These are phyloP conservation scores for Centroberyx gerrardi DNA, from an alignment of 2,797 vertebrate species.

Conservation along the genomic window DNA sequence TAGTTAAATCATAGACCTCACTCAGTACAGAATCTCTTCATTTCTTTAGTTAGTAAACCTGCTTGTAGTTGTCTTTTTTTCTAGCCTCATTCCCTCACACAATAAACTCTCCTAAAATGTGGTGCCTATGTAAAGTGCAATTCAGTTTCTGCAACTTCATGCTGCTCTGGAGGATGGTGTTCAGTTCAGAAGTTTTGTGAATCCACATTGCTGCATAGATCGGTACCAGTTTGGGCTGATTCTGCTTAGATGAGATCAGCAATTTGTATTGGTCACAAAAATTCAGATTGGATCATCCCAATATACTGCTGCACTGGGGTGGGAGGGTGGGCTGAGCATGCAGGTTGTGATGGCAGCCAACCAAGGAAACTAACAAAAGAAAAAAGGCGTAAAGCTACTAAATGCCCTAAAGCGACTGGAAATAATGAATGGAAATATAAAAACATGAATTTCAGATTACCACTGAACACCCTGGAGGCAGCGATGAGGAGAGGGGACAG, in stretches of 20 bases:
- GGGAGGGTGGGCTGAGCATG: background rate
- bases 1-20: too few relatives aligned
- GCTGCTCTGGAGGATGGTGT: too few relatives aligned
- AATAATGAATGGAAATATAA: conserved; percentile 12
- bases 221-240: background rate
- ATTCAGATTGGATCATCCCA: background rate
- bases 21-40: background rate
- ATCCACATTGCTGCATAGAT: background rate
- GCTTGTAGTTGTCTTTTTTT: background rate
- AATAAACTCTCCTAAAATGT: too few relatives aligned
- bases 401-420: background rate
- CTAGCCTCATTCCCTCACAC: too few relatives aligned
- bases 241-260: background rate
- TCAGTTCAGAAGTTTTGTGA: too few relatives aligned
- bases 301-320: background rate
- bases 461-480: background rate
- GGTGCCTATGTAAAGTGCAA: too few relatives aligned
- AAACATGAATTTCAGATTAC: conserved; percentile 16
- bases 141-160: too few relatives aligned
- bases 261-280: background rate
- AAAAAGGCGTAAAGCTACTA: background rate
- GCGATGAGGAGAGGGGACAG: background rate
- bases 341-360: background rate
- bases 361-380: background rate
- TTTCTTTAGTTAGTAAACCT: background rate